Evolutionary conservation across 2,888 invertebrate genomes (phyloP).

Genomic region (Mycogona germanica): DNA sequence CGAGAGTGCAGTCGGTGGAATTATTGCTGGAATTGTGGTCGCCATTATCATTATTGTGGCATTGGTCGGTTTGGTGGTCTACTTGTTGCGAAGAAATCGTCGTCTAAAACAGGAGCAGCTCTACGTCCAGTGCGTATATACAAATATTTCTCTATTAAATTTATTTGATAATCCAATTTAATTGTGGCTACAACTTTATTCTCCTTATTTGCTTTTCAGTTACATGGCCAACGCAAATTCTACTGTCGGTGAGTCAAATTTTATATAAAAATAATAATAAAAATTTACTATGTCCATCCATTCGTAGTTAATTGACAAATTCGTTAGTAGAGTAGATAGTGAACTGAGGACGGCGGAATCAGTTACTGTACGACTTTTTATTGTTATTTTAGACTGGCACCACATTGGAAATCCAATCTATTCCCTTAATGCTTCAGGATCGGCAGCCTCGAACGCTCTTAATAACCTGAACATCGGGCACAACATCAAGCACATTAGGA

Average conservation of each 20-base stretch:
- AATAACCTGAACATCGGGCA: constrained; percentile 22
- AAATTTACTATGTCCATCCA: too few relatives aligned
- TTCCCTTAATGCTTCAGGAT: constrained; percentile 38
- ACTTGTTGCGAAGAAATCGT: constrained; percentile 65
- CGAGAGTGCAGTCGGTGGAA: constrained; percentile 4
- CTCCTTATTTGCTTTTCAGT: constrained; percentile 45
- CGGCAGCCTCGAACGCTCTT: constrained; percentile 12
- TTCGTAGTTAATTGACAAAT: too few relatives aligned
- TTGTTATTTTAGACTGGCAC: constrained; percentile 51
- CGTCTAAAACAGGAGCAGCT: constrained; percentile 76
- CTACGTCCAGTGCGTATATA: constrained; percentile 70
- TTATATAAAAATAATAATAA: too few relatives aligned
- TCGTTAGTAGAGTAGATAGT: too few relatives aligned
- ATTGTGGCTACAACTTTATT: background rate
- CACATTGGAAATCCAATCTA: constrained; percentile 91
- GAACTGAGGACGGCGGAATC: too few relatives aligned
- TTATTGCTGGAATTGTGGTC: constrained; percentile 50
- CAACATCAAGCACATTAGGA: constrained; percentile 22
- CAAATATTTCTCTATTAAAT: constrained; percentile 45
- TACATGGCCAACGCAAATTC: constrained; percentile 10
- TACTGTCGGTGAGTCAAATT: constrained; percentile 9
- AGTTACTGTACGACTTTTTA: too few relatives aligned
- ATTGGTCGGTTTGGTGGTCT: constrained; percentile 50
- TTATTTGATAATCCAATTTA: background rate
- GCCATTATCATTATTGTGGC: constrained; percentile 51